Evolutionary conservation across 2,888 invertebrate genomes (phyloP), one percentile per base, ranked within the genome.

Genomic region (Steinernema scapterisci): DNA sequence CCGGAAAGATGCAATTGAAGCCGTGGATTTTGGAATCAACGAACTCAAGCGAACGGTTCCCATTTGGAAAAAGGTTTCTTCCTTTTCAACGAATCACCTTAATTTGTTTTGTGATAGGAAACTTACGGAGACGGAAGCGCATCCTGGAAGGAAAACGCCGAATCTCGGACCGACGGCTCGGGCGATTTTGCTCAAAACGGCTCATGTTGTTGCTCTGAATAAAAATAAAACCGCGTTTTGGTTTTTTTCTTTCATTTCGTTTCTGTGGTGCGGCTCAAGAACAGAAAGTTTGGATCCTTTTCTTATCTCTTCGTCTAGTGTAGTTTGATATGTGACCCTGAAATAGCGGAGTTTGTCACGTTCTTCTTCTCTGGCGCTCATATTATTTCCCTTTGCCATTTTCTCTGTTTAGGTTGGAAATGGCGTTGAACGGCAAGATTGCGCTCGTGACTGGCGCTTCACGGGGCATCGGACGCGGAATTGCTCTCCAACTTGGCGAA

Each of bases 401-500:
- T 45, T 45, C 48, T 16, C 48, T 3, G 5, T 48, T 48, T 16
- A 48, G 48, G 6, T 48, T 13, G n/a, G 5, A 74, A 21, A 71
- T 78, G 31, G 71, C 77, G 44, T 73, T 81, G 19, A 52, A 74
- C 31, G 79, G 80, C 16, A 78, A 82, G 71, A 77, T 83, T 13
- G 84, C 81, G 11, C 63, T 84, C 13, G 83, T 84, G n/a, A 84
- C 84, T 13, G 84, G 84, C 11, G 80, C 82, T 48, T 80, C 80
- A n/a, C 73, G 84, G 63, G 83, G 83, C 52, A 80, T 82, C 52
- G 83, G 83, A 23, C 51, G 72, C 13, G 78, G 78, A 16, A 77
- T 78, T 31, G 78, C 78, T 13, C 77, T 89, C 31, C 88, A 88
- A 78, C 82, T 89, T n/a, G 89, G 87, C 3, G 83, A 87, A 48